These are phyloP conservation scores for Andricus curvator DNA, from an alignment of 2,888 invertebrate species.

Conservation along the genomic window DNA sequence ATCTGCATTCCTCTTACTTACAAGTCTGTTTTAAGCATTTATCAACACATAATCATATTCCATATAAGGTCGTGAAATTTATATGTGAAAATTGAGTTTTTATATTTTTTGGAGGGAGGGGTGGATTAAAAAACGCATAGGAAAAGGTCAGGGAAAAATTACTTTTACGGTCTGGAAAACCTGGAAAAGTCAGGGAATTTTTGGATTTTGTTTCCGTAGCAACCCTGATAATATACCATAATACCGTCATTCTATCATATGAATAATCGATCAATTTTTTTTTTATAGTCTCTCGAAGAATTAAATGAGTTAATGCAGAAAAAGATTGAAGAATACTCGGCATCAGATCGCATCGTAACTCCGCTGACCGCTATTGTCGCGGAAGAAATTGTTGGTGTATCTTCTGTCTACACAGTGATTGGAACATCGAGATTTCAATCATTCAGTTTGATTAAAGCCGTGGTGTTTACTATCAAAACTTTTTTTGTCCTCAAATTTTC, in stretches of 20 bases:
- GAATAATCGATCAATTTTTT: conserved; percentile 1
- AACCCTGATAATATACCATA: no score
- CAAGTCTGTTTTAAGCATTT: no score
- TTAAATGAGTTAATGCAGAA: not conserved
- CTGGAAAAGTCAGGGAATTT: no score
- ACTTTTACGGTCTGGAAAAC: no score
- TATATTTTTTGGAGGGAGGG: no score
- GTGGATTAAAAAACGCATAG: no score
- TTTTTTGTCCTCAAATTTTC: not conserved
- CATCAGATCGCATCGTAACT: conserved; percentile 6
- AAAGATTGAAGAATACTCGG: not conserved
- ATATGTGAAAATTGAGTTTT: no score
- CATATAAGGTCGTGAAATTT: no score
- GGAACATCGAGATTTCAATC: not conserved
- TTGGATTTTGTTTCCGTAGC: no score
- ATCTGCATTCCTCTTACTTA: no score
- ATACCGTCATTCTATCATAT: not conserved
- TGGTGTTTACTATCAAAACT: not conserved
- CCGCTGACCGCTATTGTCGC: not conserved
- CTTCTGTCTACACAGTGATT: not conserved
- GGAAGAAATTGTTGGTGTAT: not conserved
- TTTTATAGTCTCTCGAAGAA: conserved; percentile 19
- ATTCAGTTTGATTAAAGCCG: not conserved
- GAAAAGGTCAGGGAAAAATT: no score
- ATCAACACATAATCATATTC: no score